phyloP scores from a whole-genome alignment of 2,113 vertebrate genomes.

The Piaya cayana region DNA sequence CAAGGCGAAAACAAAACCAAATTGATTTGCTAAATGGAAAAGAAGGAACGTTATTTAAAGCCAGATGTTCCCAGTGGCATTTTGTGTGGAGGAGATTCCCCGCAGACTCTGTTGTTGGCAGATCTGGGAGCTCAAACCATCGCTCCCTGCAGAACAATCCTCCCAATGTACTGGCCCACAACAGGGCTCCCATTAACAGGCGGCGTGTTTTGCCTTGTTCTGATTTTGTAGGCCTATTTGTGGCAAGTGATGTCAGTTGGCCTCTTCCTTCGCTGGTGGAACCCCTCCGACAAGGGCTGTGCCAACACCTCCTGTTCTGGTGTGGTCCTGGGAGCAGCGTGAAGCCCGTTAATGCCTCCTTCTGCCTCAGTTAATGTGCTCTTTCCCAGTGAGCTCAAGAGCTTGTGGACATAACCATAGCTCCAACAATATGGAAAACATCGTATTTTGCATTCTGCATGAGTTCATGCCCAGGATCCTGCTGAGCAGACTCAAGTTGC shows the following conservation, averaged over 20 bases:
- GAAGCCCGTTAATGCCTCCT: rapidly evolving
- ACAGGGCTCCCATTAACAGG: neutral
- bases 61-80: slow-evolving; percentile 49
- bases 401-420: rapidly evolving
- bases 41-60: neutral
- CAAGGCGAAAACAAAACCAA: neutral
- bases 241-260: neutral
- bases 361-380: neutral
- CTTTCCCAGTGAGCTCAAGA: neutral
- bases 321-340: neutral
- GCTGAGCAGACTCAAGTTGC: rapidly evolving
- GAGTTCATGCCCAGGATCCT: neutral
- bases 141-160: neutral
- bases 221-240: neutral
- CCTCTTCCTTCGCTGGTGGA: slow-evolving; percentile 26
- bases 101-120: neutral
- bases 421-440: rapidly evolving
- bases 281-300: neutral
- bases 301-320: neutral
- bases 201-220: neutral
- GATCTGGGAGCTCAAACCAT: neutral
- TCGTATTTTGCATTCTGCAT: rapidly evolving
- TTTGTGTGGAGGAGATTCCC: slow-evolving; percentile 22
- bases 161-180: neutral
- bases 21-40: neutral